Evolutionary conservation across 2,888 invertebrate species (phyloP).

Genomic region (Machimus atricapillus): DNA sequence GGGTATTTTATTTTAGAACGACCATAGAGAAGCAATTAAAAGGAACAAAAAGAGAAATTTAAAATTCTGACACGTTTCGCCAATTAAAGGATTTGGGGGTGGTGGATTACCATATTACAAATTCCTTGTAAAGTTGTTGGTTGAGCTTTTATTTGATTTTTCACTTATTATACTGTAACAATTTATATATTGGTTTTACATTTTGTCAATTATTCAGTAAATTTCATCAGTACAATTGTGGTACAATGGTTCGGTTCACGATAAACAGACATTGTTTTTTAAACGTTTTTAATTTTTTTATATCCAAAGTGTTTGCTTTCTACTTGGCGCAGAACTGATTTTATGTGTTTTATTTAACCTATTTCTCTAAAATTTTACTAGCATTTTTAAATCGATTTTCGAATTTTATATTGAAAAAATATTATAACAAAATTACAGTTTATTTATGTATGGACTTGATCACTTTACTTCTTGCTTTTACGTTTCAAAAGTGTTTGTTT

Average conservation of each 20-base stretch:
- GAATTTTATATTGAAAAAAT: neutral
- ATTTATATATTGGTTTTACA: conserved; percentile 11
- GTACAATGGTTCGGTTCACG: neutral
- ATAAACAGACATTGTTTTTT: neutral
- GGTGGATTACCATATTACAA: neutral
- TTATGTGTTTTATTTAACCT: neutral
- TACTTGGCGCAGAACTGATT: neutral
- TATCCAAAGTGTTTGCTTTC: neutral
- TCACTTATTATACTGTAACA: conserved; percentile 4
- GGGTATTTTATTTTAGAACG: neutral
- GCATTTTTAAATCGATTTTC: conserved; percentile 2
- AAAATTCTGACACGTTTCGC: neutral
- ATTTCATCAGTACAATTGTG: neutral
- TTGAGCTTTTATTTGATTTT: neutral
- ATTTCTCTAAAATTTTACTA: neutral
- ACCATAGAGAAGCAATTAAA: neutral
- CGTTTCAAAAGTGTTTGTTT: too few relatives aligned
- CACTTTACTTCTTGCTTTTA: too few relatives aligned
- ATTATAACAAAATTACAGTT: too few relatives aligned
- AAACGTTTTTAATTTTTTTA: neutral
- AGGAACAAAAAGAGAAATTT: neutral
- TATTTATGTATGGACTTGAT: too few relatives aligned
- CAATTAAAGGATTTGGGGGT: neutral
- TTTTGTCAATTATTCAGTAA: neutral
- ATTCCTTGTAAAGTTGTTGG: neutral